phyloP scores from a whole-genome alignment of 92 coral and sea anemone species.

The Palythoa caribaeorum region DNA sequence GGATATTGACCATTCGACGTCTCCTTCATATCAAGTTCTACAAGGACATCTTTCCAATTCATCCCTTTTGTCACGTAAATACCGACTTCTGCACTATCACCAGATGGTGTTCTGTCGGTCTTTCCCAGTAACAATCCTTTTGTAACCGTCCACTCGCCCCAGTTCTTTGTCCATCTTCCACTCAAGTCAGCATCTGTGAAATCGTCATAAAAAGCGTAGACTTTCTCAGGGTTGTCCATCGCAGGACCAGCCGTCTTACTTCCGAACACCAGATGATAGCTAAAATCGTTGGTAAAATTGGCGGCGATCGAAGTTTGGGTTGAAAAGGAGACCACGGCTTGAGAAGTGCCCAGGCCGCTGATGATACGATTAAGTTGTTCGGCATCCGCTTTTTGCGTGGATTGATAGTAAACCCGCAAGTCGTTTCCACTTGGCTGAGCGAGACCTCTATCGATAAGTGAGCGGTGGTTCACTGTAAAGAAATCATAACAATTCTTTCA shows the following conservation, averaged over 20 bases:
- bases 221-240: conserved; percentile 61
- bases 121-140: conserved; percentile 50
- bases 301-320: conserved; percentile 41
- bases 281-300: conserved; percentile 26
- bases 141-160: conserved; percentile 59
- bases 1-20: conserved; percentile 37
- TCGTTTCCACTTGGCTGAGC: conserved; percentile 66
- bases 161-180: conserved; percentile 59
- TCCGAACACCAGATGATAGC: conserved; percentile 68
- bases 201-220: conserved; percentile 71
- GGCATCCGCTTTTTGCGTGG: conserved; percentile 23
- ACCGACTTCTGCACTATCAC: conserved; percentile 26
- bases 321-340: conserved; percentile 51
- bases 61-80: conserved; percentile 41
- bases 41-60: conserved; percentile 54
- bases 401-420: conserved; percentile 57
- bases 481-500: too few species aligned
- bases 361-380: conserved; percentile 66
- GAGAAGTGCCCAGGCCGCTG: conserved; percentile 57
- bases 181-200: conserved; percentile 57
- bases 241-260: conserved; percentile 61
- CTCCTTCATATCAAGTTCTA: conserved; percentile 80
- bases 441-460: conserved; percentile 48
- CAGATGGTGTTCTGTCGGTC: conserved; percentile 42
- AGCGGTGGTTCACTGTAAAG: conserved; percentile 63